Percentiles rank a stretch among this genome's conserved stretches.
Conservation (phyloP, 2,888 invertebrate genomes). For the Leptothorax acervorum region DNA sequence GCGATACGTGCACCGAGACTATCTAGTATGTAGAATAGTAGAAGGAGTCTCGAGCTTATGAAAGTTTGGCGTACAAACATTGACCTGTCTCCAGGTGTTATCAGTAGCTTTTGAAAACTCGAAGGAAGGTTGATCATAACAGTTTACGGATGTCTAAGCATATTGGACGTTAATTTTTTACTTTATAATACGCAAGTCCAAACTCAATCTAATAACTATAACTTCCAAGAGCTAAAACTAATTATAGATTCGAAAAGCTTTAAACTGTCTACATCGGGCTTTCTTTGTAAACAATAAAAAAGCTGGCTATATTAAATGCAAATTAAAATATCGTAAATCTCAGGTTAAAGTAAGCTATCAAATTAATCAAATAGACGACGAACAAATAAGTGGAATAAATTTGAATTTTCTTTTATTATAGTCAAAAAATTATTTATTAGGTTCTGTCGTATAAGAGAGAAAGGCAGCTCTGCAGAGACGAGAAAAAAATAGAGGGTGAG, state of each 20-base stretch:
- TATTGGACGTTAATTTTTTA: neutral
- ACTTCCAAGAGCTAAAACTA: neutral
- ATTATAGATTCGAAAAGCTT: neutral
- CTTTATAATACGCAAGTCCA: neutral
- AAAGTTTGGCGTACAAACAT: conserved; percentile 60
- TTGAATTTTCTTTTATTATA: too few relatives aligned
- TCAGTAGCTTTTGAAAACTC: neutral
- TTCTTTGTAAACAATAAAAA: neutral
- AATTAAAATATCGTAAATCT: too few relatives aligned
- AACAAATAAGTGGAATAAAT: too few relatives aligned
- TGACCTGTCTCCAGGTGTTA: conserved; percentile 52
- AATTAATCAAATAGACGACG: too few relatives aligned
- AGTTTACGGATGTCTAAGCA: neutral
- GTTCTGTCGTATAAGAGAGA: too few relatives aligned
- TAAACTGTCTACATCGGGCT: neutral
- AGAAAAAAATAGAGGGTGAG: too few relatives aligned
- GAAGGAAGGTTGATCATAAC: neutral
- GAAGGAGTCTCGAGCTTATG: conserved; percentile 57
- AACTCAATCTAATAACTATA: neutral
- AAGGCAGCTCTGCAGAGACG: too few relatives aligned
- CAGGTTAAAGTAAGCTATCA: too few relatives aligned
- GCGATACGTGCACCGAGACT: neutral
- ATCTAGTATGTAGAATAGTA: neutral
- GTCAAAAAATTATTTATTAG: too few relatives aligned
- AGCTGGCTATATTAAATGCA: neutral